A percentile compares a stretch with the other conserved stretches of the same genome.
These are phyloP conservation scores for Menura novaehollandiae DNA, from an alignment of 2,113 vertebrate species.

Conservation along the genomic window DNA sequence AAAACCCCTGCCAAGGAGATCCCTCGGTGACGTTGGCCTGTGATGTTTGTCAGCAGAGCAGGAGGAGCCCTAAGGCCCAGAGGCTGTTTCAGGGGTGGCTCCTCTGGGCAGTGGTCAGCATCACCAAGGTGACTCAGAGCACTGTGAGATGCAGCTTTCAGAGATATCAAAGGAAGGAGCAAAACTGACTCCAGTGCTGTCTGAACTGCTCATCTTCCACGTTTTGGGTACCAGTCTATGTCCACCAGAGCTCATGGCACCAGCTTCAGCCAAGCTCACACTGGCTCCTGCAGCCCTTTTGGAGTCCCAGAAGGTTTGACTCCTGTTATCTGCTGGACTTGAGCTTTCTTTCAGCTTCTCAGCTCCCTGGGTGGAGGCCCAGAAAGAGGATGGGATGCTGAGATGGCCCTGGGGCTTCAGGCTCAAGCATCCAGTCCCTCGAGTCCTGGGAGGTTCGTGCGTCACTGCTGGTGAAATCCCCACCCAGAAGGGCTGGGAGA, in stretches of 20 bases:
- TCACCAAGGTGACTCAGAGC: neutral
- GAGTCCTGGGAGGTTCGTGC: neutral
- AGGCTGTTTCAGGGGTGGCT: fast-evolving
- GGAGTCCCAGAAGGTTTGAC: neutral
- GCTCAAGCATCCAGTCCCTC: neutral
- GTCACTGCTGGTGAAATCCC: neutral
- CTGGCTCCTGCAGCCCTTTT: neutral
- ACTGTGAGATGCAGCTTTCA: neutral
- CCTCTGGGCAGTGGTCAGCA: neutral
- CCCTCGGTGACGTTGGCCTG: neutral
- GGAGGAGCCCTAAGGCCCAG: neutral
- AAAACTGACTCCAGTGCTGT: neutral
- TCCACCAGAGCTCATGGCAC: neutral
- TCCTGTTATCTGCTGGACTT: neutral
- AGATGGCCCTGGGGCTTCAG: neutral
- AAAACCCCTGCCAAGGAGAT: neutral
- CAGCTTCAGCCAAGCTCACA: neutral
- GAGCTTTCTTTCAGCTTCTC: neutral
- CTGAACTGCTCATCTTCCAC: neutral
- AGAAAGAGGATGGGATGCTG: neutral
- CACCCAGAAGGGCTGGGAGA: neutral
- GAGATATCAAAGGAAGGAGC: neutral
- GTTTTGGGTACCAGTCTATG: neutral
- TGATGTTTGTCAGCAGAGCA: neutral
- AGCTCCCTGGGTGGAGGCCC: neutral